Percentiles rank a stretch among this genome's conserved stretches.
phyloP scores from a whole-genome alignment of 2,797 vertebrate species.

The Acropternis orthonyx region DNA sequence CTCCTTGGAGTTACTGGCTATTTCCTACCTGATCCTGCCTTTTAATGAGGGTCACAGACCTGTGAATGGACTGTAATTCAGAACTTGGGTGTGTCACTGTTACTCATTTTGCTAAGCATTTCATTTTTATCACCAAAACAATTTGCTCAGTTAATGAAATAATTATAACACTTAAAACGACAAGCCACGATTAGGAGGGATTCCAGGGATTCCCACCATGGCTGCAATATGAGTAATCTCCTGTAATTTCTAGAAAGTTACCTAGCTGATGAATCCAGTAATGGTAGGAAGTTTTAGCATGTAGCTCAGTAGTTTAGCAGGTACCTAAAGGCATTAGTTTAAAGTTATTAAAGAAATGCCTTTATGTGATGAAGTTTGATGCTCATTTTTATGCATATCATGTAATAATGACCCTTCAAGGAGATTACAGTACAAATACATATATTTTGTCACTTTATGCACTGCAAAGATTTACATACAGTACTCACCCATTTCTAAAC shows the following conservation, averaged over 20 bases:
- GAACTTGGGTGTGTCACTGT: rapidly evolving
- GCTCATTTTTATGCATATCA: not conserved
- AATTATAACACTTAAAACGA: not conserved
- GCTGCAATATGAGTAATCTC: not conserved
- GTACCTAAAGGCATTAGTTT: not conserved
- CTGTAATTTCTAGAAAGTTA: not conserved
- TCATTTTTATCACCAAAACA: not conserved
- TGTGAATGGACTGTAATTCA: not conserved
- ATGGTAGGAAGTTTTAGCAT: not conserved
- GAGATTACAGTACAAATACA: not conserved
- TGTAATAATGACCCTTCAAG: not conserved
- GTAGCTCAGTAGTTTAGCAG: not conserved
- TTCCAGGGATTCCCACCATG: not conserved
- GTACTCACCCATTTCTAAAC: not conserved
- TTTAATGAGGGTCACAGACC: not conserved
- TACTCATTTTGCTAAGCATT: not conserved
- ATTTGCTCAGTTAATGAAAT: not conserved
- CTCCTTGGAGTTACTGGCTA: not conserved
- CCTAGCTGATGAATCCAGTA: not conserved
- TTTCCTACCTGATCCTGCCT: not conserved
- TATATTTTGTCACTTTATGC: not conserved
- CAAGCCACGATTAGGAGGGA: not conserved
- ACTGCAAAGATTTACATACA: not conserved
- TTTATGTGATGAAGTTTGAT: not conserved
- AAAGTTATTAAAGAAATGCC: not conserved